phyloP scores from a whole-genome alignment of 2,797 vertebrate genomes.

The Halcyon badia region DNA sequence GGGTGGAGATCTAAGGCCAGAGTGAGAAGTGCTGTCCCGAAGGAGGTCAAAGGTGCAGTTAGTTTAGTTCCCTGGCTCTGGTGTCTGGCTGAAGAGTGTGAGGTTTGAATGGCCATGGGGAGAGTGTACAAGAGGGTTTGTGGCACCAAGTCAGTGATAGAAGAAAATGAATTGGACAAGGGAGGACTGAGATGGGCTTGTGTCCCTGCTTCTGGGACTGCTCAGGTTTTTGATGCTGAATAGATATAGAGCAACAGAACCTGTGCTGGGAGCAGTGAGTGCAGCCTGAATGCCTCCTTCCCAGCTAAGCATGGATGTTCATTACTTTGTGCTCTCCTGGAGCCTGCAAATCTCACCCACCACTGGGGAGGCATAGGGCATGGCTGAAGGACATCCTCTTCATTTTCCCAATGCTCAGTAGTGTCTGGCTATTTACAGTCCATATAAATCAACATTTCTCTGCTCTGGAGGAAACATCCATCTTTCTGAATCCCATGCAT shows the following conservation, averaged over 20 bases:
- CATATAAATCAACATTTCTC: not conserved
- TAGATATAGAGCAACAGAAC: not conserved
- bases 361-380: not conserved
- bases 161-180: not conserved
- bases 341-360: rapidly evolving
- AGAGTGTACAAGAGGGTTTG: not conserved
- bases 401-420: not conserved
- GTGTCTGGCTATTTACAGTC: not conserved
- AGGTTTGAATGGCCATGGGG: not conserved
- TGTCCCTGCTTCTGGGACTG: not conserved
- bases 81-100: not conserved
- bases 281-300: not conserved
- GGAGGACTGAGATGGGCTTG: not conserved
- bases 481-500: not conserved
- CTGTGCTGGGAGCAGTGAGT: rapidly evolving
- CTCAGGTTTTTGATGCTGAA: not conserved
- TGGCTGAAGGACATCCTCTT: not conserved
- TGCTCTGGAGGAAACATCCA: not conserved
- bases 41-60: not conserved
- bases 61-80: not conserved
- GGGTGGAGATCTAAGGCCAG: not conserved
- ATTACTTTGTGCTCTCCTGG: not conserved
- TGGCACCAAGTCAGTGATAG: not conserved
- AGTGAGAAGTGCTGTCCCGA: not conserved
- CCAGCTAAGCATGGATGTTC: rapidly evolving